phyloP scores from a whole-genome alignment of 2,113 vertebrate genomes.

The Apodemus speciosus region DNA sequence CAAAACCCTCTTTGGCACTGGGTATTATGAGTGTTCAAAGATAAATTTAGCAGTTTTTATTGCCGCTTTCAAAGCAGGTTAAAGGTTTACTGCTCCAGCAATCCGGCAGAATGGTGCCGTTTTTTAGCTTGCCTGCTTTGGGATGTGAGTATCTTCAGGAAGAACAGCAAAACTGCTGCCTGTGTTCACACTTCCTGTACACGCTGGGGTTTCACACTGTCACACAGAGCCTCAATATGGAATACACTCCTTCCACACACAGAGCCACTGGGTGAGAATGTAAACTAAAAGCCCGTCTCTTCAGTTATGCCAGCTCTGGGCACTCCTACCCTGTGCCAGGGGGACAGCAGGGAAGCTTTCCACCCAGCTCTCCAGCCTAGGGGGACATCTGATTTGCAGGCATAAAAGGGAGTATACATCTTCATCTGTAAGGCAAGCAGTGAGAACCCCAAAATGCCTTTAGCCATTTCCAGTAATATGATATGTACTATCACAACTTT shows the following conservation, averaged over 20 bases:
- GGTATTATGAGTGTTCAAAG: slow-evolving; percentile 49
- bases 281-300: slow-evolving; percentile 13
- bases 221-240: slow-evolving; percentile 58
- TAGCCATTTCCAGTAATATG: slow-evolving; percentile 12
- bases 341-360: neutral
- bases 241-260: slow-evolving; percentile 34
- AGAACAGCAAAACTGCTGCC: slow-evolving; percentile 38
- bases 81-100: slow-evolving; percentile 33
- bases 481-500: neutral
- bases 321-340: neutral
- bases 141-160: slow-evolving; percentile 50
- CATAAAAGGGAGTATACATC: neutral
- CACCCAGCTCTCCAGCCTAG: slow-evolving; percentile 21
- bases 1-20: slow-evolving; percentile 1
- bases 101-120: neutral
- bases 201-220: slow-evolving; percentile 55
- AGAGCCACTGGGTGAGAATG: slow-evolving; percentile 44
- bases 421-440: neutral
- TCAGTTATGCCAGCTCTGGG: neutral
- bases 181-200: slow-evolving; percentile 39
- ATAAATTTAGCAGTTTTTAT: slow-evolving; percentile 26
- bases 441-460: neutral
- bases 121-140: neutral
- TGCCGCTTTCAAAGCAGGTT: slow-evolving; percentile 19
- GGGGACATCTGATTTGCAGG: neutral